phyloP scores from a whole-genome alignment of 2,888 invertebrate species.

The Salticus scenicus region DNA sequence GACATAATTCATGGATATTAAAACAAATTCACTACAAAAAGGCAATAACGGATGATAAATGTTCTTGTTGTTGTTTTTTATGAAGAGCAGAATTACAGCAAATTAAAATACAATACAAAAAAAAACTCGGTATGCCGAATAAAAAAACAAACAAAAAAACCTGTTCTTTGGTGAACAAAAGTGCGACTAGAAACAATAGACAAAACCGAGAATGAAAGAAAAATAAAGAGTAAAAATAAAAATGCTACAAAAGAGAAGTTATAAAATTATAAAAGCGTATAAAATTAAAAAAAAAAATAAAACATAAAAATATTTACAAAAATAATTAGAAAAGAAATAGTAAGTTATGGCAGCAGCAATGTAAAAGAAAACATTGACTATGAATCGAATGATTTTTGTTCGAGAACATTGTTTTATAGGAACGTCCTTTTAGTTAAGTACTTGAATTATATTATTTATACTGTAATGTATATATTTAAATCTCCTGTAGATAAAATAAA shows the following conservation, averaged over 20 bases:
- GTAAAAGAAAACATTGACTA: too few species aligned
- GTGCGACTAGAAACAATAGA: conserved; percentile 62
- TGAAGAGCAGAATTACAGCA: too few species aligned
- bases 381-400: too few species aligned
- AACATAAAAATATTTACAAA: conserved; percentile 2
- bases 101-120: not conserved
- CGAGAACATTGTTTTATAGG: too few species aligned
- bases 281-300: not conserved
- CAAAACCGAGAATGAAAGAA: conserved; percentile 45
- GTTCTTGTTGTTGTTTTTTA: too few species aligned
- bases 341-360: not conserved
- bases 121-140: conserved; percentile 34
- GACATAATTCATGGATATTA: not conserved
- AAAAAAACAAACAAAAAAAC: too few species aligned
- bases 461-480: too few species aligned
- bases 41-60: not conserved
- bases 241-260: not conserved
- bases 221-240: conserved; percentile 4
- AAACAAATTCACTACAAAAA: not conserved
- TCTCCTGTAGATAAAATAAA: too few species aligned
- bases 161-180: conserved; percentile 63
- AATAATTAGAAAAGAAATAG: not conserved
- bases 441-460: not conserved
- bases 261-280: not conserved
- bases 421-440: not conserved